phyloP scores from a whole-genome alignment of 2,888 invertebrate genomes.

The Parnassius apollo region DNA sequence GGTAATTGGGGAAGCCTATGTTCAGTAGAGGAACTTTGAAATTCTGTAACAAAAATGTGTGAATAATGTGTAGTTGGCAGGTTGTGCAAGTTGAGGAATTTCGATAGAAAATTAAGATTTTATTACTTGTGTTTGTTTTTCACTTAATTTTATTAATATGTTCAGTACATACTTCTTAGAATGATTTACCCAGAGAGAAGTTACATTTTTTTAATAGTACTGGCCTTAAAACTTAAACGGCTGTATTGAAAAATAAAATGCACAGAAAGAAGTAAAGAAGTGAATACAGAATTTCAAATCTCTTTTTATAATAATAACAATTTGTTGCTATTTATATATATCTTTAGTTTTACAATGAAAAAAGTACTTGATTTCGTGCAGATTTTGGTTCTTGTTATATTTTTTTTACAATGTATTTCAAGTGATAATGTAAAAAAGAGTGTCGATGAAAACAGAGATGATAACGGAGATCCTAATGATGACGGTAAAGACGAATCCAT shows the following conservation, averaged over 20 bases:
- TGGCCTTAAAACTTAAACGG: constrained; percentile 8
- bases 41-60: too few relatives aligned
- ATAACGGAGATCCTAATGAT: constrained; percentile 54
- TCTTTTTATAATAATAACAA: constrained; percentile 25
- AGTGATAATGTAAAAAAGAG: constrained; percentile 64
- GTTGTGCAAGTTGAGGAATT: too few relatives aligned
- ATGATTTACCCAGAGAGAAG: constrained; percentile 5
- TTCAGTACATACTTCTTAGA: not conserved
- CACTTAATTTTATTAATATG: too few relatives aligned
- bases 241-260: constrained; percentile 29
- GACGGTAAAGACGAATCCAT: constrained; percentile 62
- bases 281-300: constrained; percentile 51
- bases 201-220: constrained; percentile 7
- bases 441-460: constrained; percentile 59
- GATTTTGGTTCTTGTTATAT: constrained; percentile 44
- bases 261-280: constrained; percentile 47
- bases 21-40: too few relatives aligned
- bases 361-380: constrained; percentile 39
- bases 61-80: too few relatives aligned
- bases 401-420: constrained; percentile 43
- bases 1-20: too few relatives aligned
- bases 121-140: too few relatives aligned
- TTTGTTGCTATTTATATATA: constrained; percentile 29
- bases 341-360: constrained; percentile 41
- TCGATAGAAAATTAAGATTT: too few relatives aligned